Evolutionary conservation across 2,113 vertebrate species (phyloP).

Genomic region (Muntiacus reevesi): DNA sequence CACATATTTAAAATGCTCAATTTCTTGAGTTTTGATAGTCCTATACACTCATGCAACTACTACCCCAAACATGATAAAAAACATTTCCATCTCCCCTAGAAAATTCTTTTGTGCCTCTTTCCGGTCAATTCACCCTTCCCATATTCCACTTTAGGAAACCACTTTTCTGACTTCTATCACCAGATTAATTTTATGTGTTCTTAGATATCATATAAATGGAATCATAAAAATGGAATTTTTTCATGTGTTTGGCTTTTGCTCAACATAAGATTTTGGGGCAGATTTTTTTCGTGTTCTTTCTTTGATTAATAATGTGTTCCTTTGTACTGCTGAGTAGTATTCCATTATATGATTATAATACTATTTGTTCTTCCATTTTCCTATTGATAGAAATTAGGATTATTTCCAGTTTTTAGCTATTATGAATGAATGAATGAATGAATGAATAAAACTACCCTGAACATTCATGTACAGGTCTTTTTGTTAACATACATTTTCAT

Average conservation of each 20-base stretch:
- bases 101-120: neutral
- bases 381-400: neutral
- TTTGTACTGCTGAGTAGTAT: constrained; percentile 17
- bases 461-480: neutral
- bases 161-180: neutral
- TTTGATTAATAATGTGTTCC: constrained; percentile 2
- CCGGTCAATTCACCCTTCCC: neutral
- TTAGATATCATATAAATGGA: neutral
- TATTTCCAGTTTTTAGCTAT: neutral
- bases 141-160: neutral
- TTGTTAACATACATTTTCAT: neutral
- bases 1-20: neutral
- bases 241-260: neutral
- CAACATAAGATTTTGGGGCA: neutral
- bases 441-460: neutral
- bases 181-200: neutral
- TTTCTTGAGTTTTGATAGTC: neutral
- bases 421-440: neutral
- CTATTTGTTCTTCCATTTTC: neutral
- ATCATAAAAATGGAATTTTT: neutral
- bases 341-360: neutral
- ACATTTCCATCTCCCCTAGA: neutral
- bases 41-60: neutral
- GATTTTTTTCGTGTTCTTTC: neutral
- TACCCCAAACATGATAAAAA: neutral